Percentiles rank a stretch among this genome's conserved stretches.
These are phyloP conservation scores for Turritopsis rubra DNA, from an alignment of 30 jellyfish, hydroid and myxozoan genomes.

Conservation along the genomic window DNA sequence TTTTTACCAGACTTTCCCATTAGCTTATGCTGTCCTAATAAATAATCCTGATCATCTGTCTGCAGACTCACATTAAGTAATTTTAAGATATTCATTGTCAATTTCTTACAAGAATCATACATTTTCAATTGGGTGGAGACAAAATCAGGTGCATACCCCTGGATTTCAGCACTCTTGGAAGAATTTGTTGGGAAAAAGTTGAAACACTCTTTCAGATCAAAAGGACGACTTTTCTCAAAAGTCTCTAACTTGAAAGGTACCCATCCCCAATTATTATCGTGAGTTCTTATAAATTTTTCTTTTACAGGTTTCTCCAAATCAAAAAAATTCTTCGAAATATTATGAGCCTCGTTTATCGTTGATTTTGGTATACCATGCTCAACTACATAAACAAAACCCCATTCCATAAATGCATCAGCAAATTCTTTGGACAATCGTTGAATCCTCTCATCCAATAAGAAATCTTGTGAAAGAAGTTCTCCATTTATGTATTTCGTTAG, in stretches of 20 bases:
- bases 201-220: constrained; percentile 38
- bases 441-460: constrained; percentile 1
- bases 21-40: neutral
- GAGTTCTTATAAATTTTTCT: neutral
- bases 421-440: constrained; percentile 1
- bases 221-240: constrained; percentile 31
- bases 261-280: constrained; percentile 24
- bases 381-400: constrained; percentile 33
- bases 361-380: constrained; percentile 21
- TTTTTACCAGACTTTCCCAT: constrained; percentile 5
- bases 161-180: neutral
- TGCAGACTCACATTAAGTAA: constrained; percentile 8
- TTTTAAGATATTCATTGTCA: neutral
- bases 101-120: constrained; percentile 13
- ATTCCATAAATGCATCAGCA: constrained; percentile 20
- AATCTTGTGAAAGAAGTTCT: neutral
- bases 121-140: constrained; percentile 1
- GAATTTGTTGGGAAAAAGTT: neutral
- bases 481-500: constrained; percentile 7
- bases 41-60: constrained; percentile 2
- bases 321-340: constrained; percentile 5
- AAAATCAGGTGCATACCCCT: constrained; percentile 7
- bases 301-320: constrained; percentile 23
- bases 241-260: constrained; percentile 38
- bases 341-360: neutral